These are phyloP conservation scores for Pogoniulus pusillus DNA, from an alignment of 2,797 vertebrate species.

Conservation along the genomic window DNA sequence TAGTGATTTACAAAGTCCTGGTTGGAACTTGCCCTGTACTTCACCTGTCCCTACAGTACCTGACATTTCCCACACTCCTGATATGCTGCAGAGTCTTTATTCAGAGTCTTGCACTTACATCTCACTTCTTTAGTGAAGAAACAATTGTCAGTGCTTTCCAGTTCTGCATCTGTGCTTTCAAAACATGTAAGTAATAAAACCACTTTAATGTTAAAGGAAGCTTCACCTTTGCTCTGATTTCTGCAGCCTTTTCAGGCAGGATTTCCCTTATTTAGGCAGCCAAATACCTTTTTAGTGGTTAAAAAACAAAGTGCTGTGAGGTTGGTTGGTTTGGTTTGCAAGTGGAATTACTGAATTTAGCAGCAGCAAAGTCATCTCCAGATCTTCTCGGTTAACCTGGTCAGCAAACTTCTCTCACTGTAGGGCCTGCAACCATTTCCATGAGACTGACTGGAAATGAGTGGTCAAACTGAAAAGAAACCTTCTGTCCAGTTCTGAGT, in stretches of 20 bases:
- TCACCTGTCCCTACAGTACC: neutral
- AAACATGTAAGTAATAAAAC: neutral
- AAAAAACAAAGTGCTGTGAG: neutral
- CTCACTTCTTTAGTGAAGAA: neutral
- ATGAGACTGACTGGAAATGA: neutral
- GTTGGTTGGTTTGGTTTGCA: neutral
- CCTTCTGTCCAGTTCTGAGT: no score
- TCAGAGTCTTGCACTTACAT: neutral
- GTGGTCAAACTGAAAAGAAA: neutral
- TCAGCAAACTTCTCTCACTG: neutral
- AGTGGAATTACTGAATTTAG: neutral
- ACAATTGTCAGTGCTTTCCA: neutral
- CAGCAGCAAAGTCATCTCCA: neutral
- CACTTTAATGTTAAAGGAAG: neutral
- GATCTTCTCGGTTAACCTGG: neutral
- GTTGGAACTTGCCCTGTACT: neutral
- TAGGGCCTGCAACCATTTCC: neutral
- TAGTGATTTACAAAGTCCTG: neutral
- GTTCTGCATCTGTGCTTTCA: neutral
- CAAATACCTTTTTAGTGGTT: neutral
- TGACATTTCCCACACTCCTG: neutral
- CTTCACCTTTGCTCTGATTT: conserved; percentile 28
- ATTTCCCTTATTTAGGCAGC: conserved; percentile 36
- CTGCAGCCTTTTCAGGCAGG: conserved; percentile 36
- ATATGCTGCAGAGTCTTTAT: neutral